Percentiles rank a stretch among this genome's conserved stretches.
These are phyloP conservation scores for Syrmaticus mikado DNA, from an alignment of 2,113 vertebrate species.

Conservation along the genomic window DNA sequence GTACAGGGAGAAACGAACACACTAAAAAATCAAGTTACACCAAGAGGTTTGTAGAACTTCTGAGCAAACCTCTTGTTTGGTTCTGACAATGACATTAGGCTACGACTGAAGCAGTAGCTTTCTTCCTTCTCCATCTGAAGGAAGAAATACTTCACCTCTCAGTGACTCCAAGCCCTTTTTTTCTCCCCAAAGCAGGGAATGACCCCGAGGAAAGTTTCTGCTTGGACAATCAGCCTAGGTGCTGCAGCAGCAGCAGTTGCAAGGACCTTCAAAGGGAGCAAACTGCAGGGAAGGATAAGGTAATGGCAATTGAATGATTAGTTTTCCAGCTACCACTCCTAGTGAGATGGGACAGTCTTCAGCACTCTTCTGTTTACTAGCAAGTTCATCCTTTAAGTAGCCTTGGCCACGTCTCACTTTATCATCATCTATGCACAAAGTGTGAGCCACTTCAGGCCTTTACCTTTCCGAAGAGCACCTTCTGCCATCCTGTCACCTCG, in stretches of 20 bases:
- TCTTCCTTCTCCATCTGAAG: background rate
- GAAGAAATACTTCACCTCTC: background rate
- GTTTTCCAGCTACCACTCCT: conserved; percentile 40
- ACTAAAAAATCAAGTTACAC: conserved; percentile 38
- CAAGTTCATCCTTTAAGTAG: background rate
- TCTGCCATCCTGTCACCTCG: background rate
- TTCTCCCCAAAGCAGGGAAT: conserved; percentile 24
- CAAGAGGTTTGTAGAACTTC: conserved; percentile 3
- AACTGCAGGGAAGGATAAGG: conserved; percentile 32
- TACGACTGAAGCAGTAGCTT: conserved; percentile 13
- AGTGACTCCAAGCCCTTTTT: background rate
- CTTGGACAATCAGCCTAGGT: conserved; percentile 38
- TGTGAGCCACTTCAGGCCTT: background rate
- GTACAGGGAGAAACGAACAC: background rate
- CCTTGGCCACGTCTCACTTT: background rate
- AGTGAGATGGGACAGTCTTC: background rate
- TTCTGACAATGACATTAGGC: background rate
- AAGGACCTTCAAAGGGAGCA: conserved; percentile 31
- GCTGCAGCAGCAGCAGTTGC: background rate
- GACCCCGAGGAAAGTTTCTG: conserved; percentile 21
- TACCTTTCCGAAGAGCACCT: background rate
- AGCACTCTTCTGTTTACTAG: background rate
- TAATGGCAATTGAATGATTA: conserved; percentile 38
- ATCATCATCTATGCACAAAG: background rate
- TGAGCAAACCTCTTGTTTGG: conserved; percentile 1